Conservation (phyloP, 1,140 invertebrate genomes). For the Saccostrea cuccullata region DNA sequence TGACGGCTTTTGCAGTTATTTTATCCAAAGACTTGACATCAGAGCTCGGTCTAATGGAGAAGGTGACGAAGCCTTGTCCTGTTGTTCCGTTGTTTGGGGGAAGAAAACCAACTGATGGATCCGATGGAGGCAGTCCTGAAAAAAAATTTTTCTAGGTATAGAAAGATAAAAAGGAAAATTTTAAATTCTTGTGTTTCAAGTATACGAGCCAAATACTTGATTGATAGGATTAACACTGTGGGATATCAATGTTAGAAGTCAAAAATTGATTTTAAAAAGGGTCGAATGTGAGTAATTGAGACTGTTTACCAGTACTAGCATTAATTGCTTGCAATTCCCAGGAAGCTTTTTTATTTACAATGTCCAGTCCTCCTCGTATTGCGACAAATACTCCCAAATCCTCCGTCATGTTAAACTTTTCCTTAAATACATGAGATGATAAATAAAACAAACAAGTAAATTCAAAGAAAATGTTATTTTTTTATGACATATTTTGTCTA, state of each 20-base stretch:
- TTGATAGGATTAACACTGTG: no score
- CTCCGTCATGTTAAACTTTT: slow-evolving; percentile 39
- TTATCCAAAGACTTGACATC: slow-evolving; percentile 28
- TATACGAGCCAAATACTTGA: not conserved
- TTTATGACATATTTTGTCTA: no score
- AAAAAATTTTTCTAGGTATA: not conserved
- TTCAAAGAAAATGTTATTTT: no score
- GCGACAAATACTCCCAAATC: slow-evolving; percentile 31
- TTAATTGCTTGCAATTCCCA: slow-evolving; percentile 55
- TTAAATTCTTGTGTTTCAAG: not conserved
- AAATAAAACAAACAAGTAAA: no score
- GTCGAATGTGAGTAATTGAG: no score
- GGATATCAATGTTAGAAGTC: no score
- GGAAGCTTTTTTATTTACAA: slow-evolving; percentile 27
- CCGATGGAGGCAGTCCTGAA: slow-evolving; percentile 44
- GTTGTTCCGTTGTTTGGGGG: slow-evolving; percentile 57
- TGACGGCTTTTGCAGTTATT: slow-evolving; percentile 46
- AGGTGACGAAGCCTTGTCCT: slow-evolving; percentile 54
- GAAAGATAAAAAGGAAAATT: not conserved
- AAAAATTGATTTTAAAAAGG: no score
- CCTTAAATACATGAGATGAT: not conserved
- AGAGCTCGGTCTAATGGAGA: slow-evolving; percentile 44
- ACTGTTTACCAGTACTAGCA: slow-evolving; percentile 41
- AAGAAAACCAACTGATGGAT: slow-evolving; percentile 50
- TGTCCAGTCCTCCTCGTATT: slow-evolving; percentile 49